phyloP scores from a whole-genome alignment of 1,140 invertebrate genomes.

The Drosophila novamexicana region DNA sequence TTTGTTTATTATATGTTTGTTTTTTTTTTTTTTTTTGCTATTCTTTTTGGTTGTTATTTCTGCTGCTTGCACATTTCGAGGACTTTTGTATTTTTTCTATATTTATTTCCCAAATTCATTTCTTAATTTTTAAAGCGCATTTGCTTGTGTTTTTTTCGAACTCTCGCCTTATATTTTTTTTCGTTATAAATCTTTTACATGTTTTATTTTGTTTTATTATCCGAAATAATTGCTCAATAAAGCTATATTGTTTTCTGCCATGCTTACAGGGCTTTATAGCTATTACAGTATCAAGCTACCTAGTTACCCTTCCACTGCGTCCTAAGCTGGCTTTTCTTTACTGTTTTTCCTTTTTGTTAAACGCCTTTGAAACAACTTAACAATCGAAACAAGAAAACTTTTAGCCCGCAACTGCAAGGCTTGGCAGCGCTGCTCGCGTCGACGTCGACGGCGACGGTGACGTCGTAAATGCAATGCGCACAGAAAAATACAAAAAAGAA shows the following conservation, averaged over 20 bases:
- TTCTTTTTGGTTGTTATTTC: constrained; percentile 31
- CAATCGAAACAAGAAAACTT: constrained; percentile 31
- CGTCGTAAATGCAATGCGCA: constrained; percentile 30
- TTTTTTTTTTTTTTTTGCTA: constrained; percentile 24
- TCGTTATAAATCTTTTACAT: not conserved
- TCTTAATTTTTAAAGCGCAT: no score
- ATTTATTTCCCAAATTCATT: not conserved
- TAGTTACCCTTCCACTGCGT: not conserved
- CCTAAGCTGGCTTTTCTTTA: constrained; percentile 3
- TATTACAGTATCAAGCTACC: not conserved
- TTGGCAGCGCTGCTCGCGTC: constrained; percentile 46
- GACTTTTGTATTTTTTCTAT: constrained; percentile 39
- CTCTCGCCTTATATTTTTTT: no score
- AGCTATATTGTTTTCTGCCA: constrained; percentile 13
- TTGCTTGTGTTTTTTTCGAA: constrained; percentile 5
- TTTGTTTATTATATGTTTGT: constrained; percentile 71
- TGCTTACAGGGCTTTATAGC: not conserved
- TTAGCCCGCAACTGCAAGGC: constrained; percentile 8
- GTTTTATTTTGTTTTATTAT: not conserved
- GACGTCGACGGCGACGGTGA: constrained; percentile 15
- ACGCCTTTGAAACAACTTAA: constrained; percentile 56
- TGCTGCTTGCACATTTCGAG: constrained; percentile 38
- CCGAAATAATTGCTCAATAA: constrained; percentile 23
- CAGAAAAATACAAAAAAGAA: constrained; percentile 8
- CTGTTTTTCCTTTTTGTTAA: constrained; percentile 41